Evolutionary conservation across 2,888 invertebrate species (phyloP).

Genomic region (Caenorhabditis sp.): DNA sequence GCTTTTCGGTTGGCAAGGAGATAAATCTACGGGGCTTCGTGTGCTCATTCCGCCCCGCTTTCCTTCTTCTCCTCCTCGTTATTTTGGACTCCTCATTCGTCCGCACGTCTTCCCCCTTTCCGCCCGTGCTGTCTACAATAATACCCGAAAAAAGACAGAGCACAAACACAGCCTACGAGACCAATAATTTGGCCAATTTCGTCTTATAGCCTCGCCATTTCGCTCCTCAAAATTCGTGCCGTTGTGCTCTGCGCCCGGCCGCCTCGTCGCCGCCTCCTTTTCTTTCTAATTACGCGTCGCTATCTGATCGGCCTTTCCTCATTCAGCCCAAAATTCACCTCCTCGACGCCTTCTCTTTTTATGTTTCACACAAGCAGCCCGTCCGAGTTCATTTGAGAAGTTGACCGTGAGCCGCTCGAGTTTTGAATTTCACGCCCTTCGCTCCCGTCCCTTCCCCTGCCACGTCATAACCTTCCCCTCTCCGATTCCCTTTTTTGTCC

Average conservation of each 20-base stretch:
- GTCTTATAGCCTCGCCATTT: slow-evolving; percentile 47
- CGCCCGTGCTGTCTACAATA: slow-evolving; percentile 24
- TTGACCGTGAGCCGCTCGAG: slow-evolving; percentile 4
- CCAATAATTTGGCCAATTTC: slow-evolving; percentile 55
- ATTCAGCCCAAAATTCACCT: slow-evolving; percentile 36
- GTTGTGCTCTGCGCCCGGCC: not conserved
- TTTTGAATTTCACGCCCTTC: slow-evolving; percentile 38
- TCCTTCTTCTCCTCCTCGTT: slow-evolving; percentile 11
- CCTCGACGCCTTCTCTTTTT: slow-evolving; percentile 1
- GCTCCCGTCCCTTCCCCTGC: not conserved
- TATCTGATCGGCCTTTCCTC: slow-evolving; percentile 49
- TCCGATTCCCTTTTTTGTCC: slow-evolving; percentile 11
- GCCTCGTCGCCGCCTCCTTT: slow-evolving; percentile 18
- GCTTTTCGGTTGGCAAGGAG: slow-evolving; percentile 45
- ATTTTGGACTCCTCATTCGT: slow-evolving; percentile 1
- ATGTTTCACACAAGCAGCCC: slow-evolving; percentile 6
- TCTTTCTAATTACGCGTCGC: slow-evolving; percentile 50
- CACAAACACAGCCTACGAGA: slow-evolving; percentile 21
- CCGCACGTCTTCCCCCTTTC: not conserved
- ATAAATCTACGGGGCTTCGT: slow-evolving; percentile 45
- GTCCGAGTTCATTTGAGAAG: slow-evolving; percentile 6
- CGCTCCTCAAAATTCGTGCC: slow-evolving; percentile 37
- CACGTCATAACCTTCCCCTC: slow-evolving; percentile 36
- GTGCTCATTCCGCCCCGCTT: slow-evolving; percentile 10
- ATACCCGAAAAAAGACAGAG: slow-evolving; percentile 29